Evolutionary conservation across 2,888 invertebrate genomes (phyloP), one percentile per base, ranked within the genome.

Genomic region (Acanthosepion esculentum): DNA sequence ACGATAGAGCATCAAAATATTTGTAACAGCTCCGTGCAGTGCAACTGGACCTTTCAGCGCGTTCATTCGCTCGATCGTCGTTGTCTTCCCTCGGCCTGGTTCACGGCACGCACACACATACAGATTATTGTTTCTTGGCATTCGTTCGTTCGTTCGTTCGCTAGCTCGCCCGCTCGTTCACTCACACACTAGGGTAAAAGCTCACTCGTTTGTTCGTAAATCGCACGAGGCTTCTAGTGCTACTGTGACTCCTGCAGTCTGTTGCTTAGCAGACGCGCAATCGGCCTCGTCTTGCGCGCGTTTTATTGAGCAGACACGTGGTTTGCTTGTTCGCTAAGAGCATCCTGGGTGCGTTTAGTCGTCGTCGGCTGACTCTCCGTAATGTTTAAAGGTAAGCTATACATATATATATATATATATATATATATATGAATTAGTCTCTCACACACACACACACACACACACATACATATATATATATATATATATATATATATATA

Each of bases 241-340:
- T 78, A 78, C 78, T 78, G 78, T n/a, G 29, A 78, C 78, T 78
- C 78, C 78, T 78, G 78, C 78, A n/a, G n/a, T 78, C 78, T 29
- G 78, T 78, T 55, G 15, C 18, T 55, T 78, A 78, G 78, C 78
- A 78, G 78, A 78, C 78, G n/a, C 78, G 10, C 78, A 10, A n/a
- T 78, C 78, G 78, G 78, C 29, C 10, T n/a, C 29, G n/a, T n/a
- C 18, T 29, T 8, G 29, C 78, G 29, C 78, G 78, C 29, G n/a
- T 78, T 78, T 78, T n/a, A n/a, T n/a, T 78, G n/a, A n/a, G 78
- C 8, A 78, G 78, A 78, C 78, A 78, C 55, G 55, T 55, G 55
- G 55, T 55, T 55, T 55, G 18, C 20, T 55, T 15, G 55, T 55
- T 55, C 18, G 55, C 55, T 20, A 18, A 4, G 4, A 8, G 50